A percentile compares a stretch with the other conserved stretches of the same genome.
Evolutionary conservation across 2,888 invertebrate genomes (phyloP).

Genomic region (Hesperia comma): DNA sequence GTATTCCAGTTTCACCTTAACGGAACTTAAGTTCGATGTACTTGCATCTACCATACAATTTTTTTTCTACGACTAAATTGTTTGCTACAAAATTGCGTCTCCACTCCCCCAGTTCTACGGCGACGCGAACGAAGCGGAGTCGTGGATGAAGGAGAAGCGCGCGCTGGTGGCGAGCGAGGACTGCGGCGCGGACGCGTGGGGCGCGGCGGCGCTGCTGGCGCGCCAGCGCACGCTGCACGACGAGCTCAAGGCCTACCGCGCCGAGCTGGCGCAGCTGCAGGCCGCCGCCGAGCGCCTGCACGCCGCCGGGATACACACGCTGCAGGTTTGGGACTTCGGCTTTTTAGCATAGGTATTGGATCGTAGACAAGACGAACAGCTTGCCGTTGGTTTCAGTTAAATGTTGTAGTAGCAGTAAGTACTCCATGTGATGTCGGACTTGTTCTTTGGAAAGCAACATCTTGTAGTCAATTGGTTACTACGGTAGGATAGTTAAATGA

Average conservation of each 20-base stretch:
- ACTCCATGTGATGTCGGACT: too few species aligned
- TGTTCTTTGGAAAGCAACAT: too few species aligned
- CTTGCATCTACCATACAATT: too few species aligned
- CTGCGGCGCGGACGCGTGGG: constrained; percentile 96
- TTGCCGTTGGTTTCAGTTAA: too few species aligned
- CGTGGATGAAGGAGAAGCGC: constrained; percentile 98
- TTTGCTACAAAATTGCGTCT: too few species aligned
- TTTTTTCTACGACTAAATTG: neutral
- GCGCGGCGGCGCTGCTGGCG: constrained; percentile 93
- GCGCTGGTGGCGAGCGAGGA: constrained; percentile 95
- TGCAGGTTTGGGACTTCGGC: constrained; percentile 47
- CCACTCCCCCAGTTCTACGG: constrained; percentile 91
- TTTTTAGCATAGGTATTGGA: too few species aligned
- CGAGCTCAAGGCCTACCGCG: constrained; percentile 93
- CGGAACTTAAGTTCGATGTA: too few species aligned
- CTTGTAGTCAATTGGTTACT: too few species aligned
- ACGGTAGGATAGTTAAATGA: too few species aligned
- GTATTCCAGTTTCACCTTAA: too few species aligned
- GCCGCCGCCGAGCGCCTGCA: constrained; percentile 91
- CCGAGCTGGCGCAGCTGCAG: constrained; percentile 92
- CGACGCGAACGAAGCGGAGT: constrained; percentile 98
- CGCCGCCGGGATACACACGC: constrained; percentile 86
- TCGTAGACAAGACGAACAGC: too few species aligned
- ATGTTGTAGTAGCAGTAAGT: too few species aligned
- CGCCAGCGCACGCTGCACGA: constrained; percentile 94